phyloP scores from a whole-genome alignment of 1,140 invertebrate genomes.

The Stegodyphus mimosarum region DNA sequence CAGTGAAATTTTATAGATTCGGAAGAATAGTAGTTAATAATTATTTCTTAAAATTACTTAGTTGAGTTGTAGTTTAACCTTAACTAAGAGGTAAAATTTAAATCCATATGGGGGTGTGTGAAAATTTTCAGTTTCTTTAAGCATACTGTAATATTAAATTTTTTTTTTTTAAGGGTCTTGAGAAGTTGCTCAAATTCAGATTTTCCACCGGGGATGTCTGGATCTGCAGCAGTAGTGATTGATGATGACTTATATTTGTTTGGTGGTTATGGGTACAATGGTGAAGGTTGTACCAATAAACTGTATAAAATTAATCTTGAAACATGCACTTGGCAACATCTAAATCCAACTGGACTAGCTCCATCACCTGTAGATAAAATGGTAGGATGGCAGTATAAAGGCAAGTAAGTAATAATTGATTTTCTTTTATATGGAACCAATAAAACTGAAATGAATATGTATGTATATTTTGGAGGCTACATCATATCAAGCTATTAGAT shows the following conservation, averaged over 20 bases:
- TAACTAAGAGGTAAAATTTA: too few species aligned
- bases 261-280: slow-evolving; percentile 66
- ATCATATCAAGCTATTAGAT: too few species aligned
- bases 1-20: too few species aligned
- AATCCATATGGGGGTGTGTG: too few species aligned
- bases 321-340: slow-evolving; percentile 65
- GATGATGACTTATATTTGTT: slow-evolving; percentile 68
- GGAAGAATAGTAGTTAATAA: too few species aligned
- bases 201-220: slow-evolving; percentile 67
- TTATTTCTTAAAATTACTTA: too few species aligned
- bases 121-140: too few species aligned
- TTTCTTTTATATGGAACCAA: background rate
- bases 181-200: slow-evolving; percentile 53
- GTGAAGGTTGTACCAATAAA: slow-evolving; percentile 65
- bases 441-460: too few species aligned
- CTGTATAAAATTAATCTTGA: slow-evolving; percentile 67
- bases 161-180: slow-evolving; percentile 60
- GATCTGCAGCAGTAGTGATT: slow-evolving; percentile 66
- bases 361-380: slow-evolving; percentile 70
- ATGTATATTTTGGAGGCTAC: too few species aligned
- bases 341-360: slow-evolving; percentile 61
- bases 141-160: background rate
- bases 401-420: slow-evolving; percentile 64
- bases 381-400: slow-evolving; percentile 67
- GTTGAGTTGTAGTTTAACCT: too few species aligned